A percentile compares a stretch with the other conserved stretches of the same genome.
phyloP scores from a whole-genome alignment of 2,888 invertebrate genomes.

The Anorthoa munda region DNA sequence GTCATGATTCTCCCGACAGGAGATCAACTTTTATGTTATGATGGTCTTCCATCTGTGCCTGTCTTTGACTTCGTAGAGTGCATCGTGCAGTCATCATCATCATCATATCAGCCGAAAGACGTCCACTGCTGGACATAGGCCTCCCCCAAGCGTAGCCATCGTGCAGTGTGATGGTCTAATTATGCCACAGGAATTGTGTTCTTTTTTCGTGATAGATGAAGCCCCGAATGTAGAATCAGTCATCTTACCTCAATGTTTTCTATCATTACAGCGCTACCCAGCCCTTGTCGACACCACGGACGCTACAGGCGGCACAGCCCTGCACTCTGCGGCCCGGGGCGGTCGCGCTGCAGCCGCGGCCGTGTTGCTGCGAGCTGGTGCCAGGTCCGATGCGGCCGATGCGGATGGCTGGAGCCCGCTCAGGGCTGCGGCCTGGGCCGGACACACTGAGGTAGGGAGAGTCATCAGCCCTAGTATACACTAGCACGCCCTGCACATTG shows the following conservation, averaged over 20 bases:
- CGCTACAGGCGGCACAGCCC: slow-evolving; percentile 95
- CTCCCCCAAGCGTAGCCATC: too few species aligned
- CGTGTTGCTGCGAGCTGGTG: slow-evolving; percentile 93
- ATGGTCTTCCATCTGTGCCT: too few species aligned
- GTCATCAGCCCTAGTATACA: too few species aligned
- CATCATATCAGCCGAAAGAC: too few species aligned
- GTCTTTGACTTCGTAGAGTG: too few species aligned
- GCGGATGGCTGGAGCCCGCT: slow-evolving; percentile 98
- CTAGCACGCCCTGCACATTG: neutral
- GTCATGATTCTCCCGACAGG: too few species aligned
- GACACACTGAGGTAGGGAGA: slow-evolving; percentile 94
- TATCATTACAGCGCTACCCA: slow-evolving; percentile 84
- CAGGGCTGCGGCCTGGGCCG: slow-evolving; percentile 98
- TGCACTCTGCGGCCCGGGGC: slow-evolving; percentile 96
- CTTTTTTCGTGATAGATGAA: too few species aligned
- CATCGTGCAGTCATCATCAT: too few species aligned
- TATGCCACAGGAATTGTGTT: neutral
- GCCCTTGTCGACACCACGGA: slow-evolving; percentile 92
- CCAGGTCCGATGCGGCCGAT: slow-evolving; percentile 95
- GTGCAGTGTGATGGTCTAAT: too few species aligned
- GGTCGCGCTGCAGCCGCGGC: slow-evolving; percentile 94
- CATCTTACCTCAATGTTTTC: neutral
- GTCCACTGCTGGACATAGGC: too few species aligned
- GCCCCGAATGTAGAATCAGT: too few species aligned
- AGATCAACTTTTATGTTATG: too few species aligned